Evolutionary conservation across 2,113 vertebrate genomes (phyloP).

Genomic region (Dasyprocta punctata): DNA sequence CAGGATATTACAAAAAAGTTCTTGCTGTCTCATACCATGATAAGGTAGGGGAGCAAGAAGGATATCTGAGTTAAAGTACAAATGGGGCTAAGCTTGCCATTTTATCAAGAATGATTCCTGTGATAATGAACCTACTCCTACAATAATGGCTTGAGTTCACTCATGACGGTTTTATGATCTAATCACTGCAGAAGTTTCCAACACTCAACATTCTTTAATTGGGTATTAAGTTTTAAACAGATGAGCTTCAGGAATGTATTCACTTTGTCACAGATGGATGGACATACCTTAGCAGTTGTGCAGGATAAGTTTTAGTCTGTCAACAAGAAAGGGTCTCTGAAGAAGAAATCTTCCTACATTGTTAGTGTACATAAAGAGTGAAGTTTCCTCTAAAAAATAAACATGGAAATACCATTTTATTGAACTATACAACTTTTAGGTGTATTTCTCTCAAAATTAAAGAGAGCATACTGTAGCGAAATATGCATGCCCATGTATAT

Average conservation of each 20-base stretch:
- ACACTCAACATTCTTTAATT: neutral
- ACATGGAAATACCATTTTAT: neutral
- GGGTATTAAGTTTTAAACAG: neutral
- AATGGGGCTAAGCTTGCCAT: too few species aligned
- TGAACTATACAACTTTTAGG: neutral
- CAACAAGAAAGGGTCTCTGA: neutral
- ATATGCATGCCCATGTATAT: neutral
- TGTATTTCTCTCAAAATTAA: neutral
- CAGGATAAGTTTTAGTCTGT: neutral
- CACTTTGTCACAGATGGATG: neutral
- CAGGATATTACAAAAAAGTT: too few species aligned
- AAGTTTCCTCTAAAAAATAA: neutral
- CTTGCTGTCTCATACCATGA: neutral
- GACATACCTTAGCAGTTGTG: neutral
- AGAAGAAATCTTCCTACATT: neutral
- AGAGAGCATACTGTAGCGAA: neutral
- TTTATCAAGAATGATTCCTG: neutral
- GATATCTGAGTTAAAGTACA: neutral
- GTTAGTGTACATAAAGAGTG: neutral
- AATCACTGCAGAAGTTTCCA: neutral
- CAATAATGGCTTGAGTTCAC: neutral
- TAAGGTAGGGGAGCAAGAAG: neutral
- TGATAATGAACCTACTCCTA: neutral
- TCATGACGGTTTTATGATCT: neutral
- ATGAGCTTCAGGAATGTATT: neutral